Evolutionary conservation across 2,113 vertebrate species (phyloP), one percentile per base, ranked within the genome.

Genomic region (Symphodus melops): DNA sequence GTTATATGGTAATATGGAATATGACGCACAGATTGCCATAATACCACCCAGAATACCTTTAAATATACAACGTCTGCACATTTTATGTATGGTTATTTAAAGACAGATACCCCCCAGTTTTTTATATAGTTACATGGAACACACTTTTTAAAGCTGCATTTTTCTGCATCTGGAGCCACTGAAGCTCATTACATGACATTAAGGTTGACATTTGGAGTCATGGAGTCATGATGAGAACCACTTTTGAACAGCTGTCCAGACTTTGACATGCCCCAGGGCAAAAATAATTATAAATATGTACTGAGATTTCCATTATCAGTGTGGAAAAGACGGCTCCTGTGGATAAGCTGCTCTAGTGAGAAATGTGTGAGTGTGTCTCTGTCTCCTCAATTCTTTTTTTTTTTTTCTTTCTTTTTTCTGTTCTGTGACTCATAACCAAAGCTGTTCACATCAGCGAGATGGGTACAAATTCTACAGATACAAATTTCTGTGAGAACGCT

Each of bases 211-310:
- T 89, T 72, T 57, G 63, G 72, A 85, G 63, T 61, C 74, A 78
- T 60, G 46, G 69, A 81, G 81, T 74, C 75, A 74, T 72, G 56
- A 85, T 69, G 72, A 86, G 80, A 85, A 86, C 61, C 71, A 78
- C 65, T 69, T 81, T 58, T 78, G 57, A 86, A 78, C 81, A 89
- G 73, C 79, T 84, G 80, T 86, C 82, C 64, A 73, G 75, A 85
- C 59, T 28, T 57, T 83, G 77, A 80, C 65, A 68, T 66, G 57
- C 69, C 76, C 66, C 19, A 13, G 76, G 79, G 83, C 75, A 71
- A 77, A 65, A 72, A 86, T 68, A 33, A 84, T 77, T 69, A 75
- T 48, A 76, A 84, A 78, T 70, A 81, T 62, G 73, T 64, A 74
- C 42, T 61, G 17, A 74, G 77, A 63, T 82, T 84, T 77, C 48